Conservation (phyloP, 92 coral and sea anemone species). For the Metridium senile region DNA sequence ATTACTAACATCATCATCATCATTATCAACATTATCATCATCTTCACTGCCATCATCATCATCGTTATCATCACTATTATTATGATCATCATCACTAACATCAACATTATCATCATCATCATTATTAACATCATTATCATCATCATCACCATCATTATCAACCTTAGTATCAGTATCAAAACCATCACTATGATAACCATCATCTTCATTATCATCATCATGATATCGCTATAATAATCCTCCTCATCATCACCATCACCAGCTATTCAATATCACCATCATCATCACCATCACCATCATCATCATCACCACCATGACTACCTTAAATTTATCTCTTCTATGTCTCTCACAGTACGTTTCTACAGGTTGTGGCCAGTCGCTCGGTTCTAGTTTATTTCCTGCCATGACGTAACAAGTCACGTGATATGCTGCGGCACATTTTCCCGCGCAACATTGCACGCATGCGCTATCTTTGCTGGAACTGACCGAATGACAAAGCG, state of each 20-base stretch:
- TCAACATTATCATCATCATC: too few relatives aligned
- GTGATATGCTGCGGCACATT: constrained; percentile 83
- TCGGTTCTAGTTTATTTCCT: constrained; percentile 70
- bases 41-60: background rate
- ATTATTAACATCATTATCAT: too few relatives aligned
- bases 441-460: constrained; percentile 88
- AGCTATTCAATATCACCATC: background rate
- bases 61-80: background rate
- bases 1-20: background rate
- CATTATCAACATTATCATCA: background rate
- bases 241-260: background rate
- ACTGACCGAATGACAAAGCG: constrained; percentile 56
- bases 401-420: constrained; percentile 81
- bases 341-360: constrained; percentile 86
- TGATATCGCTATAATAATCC: background rate
- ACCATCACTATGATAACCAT: background rate
- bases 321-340: constrained; percentile 74
- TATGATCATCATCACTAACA: background rate
- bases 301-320: constrained; percentile 2
- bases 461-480: constrained; percentile 59
- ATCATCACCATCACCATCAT: background rate
- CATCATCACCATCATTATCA: background rate
- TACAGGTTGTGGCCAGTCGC: constrained; percentile 91
- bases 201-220: background rate
- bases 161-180: background rate